Evolutionary conservation across 2,113 vertebrate species (phyloP).

Genomic region (Thryonomys swinderianus): DNA sequence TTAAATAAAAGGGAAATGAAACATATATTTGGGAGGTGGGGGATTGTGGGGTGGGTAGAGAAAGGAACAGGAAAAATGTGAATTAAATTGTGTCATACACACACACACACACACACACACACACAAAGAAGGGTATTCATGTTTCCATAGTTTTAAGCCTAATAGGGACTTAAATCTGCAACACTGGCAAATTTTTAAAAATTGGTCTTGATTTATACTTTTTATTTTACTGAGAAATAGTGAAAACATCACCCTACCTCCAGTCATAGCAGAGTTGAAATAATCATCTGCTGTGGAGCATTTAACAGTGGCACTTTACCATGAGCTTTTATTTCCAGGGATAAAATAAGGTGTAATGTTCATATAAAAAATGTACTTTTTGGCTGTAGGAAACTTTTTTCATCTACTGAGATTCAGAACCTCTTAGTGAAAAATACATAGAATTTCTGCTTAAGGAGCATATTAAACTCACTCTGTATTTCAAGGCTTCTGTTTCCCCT

Average conservation of each 20-base stretch:
- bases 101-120: no score
- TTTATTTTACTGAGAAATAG: neutral
- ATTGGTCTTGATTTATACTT: neutral
- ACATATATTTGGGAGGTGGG: no score
- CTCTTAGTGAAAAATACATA: conserved; percentile 20
- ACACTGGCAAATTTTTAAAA: neutral
- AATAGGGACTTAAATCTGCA: neutral
- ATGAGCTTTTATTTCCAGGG: neutral
- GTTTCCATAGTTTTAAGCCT: conserved; percentile 13
- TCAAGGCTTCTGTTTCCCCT: neutral
- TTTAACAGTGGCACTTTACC: neutral
- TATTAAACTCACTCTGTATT: neutral
- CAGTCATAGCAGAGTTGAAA: neutral
- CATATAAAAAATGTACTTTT: neutral
- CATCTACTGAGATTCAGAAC: neutral
- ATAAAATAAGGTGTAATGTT: conserved; percentile 13
- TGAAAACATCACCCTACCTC: neutral
- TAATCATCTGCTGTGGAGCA: neutral
- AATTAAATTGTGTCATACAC: no score
- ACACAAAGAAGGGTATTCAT: neutral
- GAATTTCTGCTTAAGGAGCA: neutral
- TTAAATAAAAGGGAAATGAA: no score
- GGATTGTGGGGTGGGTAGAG: no score
- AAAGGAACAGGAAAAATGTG: no score
- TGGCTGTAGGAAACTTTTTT: neutral